Evolutionary conservation across 2,797 vertebrate species (phyloP), one percentile per base, ranked within the genome.

Genomic region (Ceyx erithaca): DNA sequence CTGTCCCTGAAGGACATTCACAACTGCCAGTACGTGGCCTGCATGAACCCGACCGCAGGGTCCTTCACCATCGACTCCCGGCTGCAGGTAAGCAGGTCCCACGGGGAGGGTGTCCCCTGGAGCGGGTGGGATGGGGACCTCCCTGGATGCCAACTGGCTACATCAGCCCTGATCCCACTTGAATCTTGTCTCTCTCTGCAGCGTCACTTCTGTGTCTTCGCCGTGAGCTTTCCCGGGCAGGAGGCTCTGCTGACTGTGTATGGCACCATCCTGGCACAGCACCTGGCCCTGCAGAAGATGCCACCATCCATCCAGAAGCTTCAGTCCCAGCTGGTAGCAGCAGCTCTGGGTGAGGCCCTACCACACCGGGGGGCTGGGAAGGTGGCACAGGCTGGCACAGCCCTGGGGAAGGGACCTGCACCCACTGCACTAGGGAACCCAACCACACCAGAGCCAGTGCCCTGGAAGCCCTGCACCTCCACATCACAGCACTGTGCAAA

Each of bases 1-100:
- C 96, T 98, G 94, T 98, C 97, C 1, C 85, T 98, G 81, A 98
- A 98, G 87, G 98, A 98, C 33, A 90, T 98, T 37, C 97, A 97
- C 76, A 98, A 98, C 75, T 98, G 98, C 63, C 98, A 98, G 92
- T 98, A 98, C 0, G 97, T 98, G 85, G 97, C 98, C 23, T 98
- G 98, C 93, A 98, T 98, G 98, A 98, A 98, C 84, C 98, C 98
- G 0, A 98, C 98, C 0, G 77, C 98, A 0, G 98, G 98, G 4
- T 98, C 98, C 83, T 98, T 98, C 91, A 98, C 98, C 93, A 98
- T 98, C 9, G 97, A 98, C 95, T 52, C 98, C 46, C 92, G 98
- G 62, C 97, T 98, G 37, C 98, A 98, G 98, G 98, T 98, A 45
- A 1, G 13, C 26, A 5, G 68, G 4, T 1, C 5, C 48, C 1